These are phyloP conservation scores for Euzophera pinguis DNA, from an alignment of 2,888 invertebrate genomes.

Conservation along the genomic window DNA sequence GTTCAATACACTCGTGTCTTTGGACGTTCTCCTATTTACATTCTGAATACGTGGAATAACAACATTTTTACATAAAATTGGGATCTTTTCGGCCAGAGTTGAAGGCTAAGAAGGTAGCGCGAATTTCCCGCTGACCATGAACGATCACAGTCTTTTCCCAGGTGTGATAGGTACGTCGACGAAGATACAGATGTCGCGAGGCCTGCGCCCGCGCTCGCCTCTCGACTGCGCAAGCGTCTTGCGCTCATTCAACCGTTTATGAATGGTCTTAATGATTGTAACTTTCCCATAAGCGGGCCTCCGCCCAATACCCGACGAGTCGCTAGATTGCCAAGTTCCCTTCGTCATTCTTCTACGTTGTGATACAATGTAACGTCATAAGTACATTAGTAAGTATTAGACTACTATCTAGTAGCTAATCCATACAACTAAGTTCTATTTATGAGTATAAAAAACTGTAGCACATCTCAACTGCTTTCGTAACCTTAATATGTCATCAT, in stretches of 20 bases:
- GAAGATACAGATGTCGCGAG: constrained; percentile 51
- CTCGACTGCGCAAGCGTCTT: constrained; percentile 54
- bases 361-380: not conserved
- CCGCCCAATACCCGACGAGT: constrained; percentile 48
- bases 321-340: constrained; percentile 35
- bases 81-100: constrained; percentile 15
- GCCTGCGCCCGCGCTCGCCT: constrained; percentile 50
- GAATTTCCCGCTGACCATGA: not conserved
- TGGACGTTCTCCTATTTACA: constrained; percentile 18
- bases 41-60: constrained; percentile 20
- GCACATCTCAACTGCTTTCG: not conserved
- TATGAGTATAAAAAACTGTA: too few species aligned
- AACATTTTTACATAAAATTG: constrained; percentile 23
- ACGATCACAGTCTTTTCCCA: not conserved
- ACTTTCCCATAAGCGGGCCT: constrained; percentile 72
- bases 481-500: constrained; percentile 1
- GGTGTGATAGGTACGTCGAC: constrained; percentile 37
- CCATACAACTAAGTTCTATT: not conserved
- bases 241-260: constrained; percentile 74
- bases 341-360: constrained; percentile 25
- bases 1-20: constrained; percentile 65
- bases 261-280: constrained; percentile 71
- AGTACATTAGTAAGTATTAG: too few species aligned
- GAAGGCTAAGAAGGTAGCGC: not conserved
- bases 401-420: too few species aligned